Percentiles rank a stretch among this genome's conserved stretches.
phyloP scores from a whole-genome alignment of 2,888 invertebrate species.

The Polietes domitor region DNA sequence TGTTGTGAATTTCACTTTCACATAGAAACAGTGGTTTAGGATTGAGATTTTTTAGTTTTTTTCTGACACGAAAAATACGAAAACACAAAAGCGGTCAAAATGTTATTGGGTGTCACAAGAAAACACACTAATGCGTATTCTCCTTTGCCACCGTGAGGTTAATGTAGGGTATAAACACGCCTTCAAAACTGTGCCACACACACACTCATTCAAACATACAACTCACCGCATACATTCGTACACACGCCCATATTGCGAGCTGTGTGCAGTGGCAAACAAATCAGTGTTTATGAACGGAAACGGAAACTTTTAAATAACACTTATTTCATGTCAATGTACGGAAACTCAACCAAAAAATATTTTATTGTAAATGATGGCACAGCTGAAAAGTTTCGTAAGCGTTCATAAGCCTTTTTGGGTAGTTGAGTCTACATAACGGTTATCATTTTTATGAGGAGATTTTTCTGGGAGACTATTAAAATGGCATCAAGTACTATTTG shows the following conservation, averaged over 20 bases:
- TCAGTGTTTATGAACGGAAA: slow-evolving; percentile 52
- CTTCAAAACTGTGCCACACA: background rate
- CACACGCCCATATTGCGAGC: background rate
- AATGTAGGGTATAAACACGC: no score
- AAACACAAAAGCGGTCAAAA: no score
- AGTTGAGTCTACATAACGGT: background rate
- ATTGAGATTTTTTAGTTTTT: no score
- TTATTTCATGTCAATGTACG: slow-evolving; percentile 33
- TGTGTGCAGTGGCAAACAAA: slow-evolving; percentile 36
- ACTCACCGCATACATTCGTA: background rate
- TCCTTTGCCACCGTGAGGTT: no score
- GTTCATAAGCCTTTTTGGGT: slow-evolving; percentile 21
- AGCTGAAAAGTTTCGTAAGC: slow-evolving; percentile 21
- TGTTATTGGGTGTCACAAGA: no score
- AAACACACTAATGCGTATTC: no score
- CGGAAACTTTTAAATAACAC: slow-evolving; percentile 59
- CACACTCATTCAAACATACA: background rate
- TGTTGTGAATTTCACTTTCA: no score
- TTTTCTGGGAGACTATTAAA: slow-evolving; percentile 17
- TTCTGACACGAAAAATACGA: no score
- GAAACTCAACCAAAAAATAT: background rate
- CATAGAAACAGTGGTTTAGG: no score
- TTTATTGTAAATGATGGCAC: slow-evolving; percentile 37
- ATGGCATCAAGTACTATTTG: background rate
- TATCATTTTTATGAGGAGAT: slow-evolving; percentile 2